Evolutionary conservation across 2,797 vertebrate species (phyloP), one percentile per base, ranked within the genome.

Genomic region (Acrossocheilus fasciatus): DNA sequence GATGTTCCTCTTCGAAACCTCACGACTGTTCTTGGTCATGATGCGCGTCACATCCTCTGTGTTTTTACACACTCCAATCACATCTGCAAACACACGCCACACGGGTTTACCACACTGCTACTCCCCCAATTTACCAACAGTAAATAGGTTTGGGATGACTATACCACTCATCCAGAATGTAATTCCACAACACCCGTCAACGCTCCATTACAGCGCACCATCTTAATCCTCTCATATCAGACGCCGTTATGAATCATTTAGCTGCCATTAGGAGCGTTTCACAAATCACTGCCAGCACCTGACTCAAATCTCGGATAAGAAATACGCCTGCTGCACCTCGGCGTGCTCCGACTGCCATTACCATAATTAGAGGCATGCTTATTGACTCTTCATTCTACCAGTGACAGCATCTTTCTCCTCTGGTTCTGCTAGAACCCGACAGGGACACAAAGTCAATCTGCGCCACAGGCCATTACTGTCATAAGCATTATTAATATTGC

Each of bases 31-130:
- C 93, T 96, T 99, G 86, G 97, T 96, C n/a, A 91, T 96, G 89
- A 99, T 95, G 90, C 97, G 98, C 23, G 94, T 94, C 87, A 96
- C 90, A 68, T 99, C 98, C 6, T 98, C 97, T 57, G 95, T 97
- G 85, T 91, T 97, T 93, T 97, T 99, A 90, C 98, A 99, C 93
- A 99, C 95, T 45, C 97, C 98, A 69, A 99, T 98, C 89, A 99
- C 95, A 93, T 99, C 98, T 99, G 93, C 62, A 94, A 91, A 4
- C 45, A 77, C 30, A 83, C 2, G 20, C 69, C 41, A 34, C n/a
- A 41, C 23, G 2, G 26, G 20, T 88, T 83, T 15, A 54, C 54
- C 79, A 80, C 50, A 69, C 30, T 14, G 69, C 80, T 15, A 68
- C 68, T 80, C 20, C 26, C 0, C 50, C 64, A 17, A 78, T 78